phyloP scores from a whole-genome alignment of 2,113 vertebrate species.

The Ovibos moschatus region DNA sequence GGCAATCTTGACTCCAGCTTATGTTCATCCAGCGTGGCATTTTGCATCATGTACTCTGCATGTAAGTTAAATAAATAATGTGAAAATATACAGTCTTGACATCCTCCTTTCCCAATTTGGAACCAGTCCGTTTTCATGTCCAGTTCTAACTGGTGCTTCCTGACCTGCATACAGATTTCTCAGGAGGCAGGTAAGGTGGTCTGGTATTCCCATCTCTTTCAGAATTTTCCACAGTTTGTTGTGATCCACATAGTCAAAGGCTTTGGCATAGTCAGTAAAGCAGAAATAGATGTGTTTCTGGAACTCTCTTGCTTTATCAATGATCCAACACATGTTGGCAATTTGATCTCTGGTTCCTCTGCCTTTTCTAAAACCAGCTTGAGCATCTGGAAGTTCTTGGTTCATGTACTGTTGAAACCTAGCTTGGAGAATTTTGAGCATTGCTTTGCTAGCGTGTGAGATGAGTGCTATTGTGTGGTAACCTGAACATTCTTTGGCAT shows the following conservation, averaged over 20 bases:
- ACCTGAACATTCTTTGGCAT: neutral
- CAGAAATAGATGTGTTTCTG: neutral
- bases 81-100: neutral
- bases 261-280: neutral
- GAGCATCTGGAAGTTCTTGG: neutral
- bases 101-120: neutral
- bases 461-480: neutral
- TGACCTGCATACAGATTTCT: neutral
- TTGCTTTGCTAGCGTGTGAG: neutral
- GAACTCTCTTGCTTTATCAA: fast-evolving
- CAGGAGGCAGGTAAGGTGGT: neutral
- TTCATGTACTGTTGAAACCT: neutral
- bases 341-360: neutral
- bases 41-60: neutral
- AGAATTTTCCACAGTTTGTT: neutral
- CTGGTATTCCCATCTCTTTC: neutral
- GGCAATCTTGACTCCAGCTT: neutral
- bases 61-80: neutral
- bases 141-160: neutral
- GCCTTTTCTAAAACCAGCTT: neutral
- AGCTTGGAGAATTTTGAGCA: neutral
- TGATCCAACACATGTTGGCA: neutral
- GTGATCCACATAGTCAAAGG: neutral
- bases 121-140: neutral
- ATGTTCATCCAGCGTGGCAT: neutral